Percentiles rank a stretch among this genome's conserved stretches.
Conservation (phyloP, 2,797 vertebrate species). For the Eospalax fontanierii region DNA sequence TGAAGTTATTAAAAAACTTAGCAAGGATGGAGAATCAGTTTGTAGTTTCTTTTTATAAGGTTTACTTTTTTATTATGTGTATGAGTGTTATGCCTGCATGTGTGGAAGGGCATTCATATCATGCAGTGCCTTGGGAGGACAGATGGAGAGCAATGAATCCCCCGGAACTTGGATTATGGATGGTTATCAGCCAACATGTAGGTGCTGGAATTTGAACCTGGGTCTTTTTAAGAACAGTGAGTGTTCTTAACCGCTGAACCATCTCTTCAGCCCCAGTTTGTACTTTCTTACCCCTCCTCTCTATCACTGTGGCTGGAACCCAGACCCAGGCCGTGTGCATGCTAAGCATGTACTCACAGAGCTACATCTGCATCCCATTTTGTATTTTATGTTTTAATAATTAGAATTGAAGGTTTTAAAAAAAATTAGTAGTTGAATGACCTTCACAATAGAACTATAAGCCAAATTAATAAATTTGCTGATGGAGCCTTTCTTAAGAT, state of each 20-base stretch:
- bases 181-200: too few species aligned
- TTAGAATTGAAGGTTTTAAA: conserved; percentile 44
- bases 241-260: too few species aligned
- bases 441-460: conserved; percentile 40
- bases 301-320: background rate
- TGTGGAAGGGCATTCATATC: too few species aligned
- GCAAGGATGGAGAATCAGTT: conserved; percentile 62
- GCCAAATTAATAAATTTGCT: conserved; percentile 45
- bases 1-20: conserved; percentile 63
- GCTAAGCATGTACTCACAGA: background rate
- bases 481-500: conserved; percentile 54
- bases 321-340: background rate
- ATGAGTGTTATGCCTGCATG: background rate
- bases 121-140: too few species aligned
- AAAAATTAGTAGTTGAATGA: conserved; percentile 62
- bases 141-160: too few species aligned
- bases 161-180: too few species aligned
- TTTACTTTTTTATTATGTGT: background rate
- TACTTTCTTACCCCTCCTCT: background rate
- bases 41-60: background rate
- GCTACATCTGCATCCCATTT: background rate
- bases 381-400: conserved; percentile 57
- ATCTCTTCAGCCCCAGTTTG: conserved; percentile 28
- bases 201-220: too few species aligned
- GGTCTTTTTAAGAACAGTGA: too few species aligned